These are phyloP conservation scores for Salpingus planirostris DNA, from an alignment of 2,888 invertebrate genomes.

Conservation along the genomic window DNA sequence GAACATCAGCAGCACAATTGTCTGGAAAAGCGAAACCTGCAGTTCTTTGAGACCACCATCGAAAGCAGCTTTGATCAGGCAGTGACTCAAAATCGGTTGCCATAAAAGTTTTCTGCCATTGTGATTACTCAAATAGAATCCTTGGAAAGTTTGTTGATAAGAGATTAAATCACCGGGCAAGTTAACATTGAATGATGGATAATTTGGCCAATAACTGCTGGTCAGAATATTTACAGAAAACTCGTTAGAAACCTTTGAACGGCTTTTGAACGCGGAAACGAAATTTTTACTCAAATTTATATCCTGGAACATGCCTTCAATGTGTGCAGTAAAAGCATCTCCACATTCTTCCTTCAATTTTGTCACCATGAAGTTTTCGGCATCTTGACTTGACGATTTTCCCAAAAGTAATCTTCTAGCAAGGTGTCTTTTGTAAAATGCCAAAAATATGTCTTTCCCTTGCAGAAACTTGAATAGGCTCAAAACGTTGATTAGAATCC, in stretches of 20 bases:
- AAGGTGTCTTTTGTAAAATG: constrained; percentile 96
- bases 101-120: constrained; percentile 94
- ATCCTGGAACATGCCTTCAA: constrained; percentile 99
- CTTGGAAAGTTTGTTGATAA: constrained; percentile 88
- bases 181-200: constrained; percentile 79
- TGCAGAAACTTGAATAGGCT: constrained; percentile 96
- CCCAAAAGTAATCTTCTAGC: constrained; percentile 92
- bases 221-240: constrained; percentile 91
- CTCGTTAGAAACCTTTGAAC: constrained; percentile 44
- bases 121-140: constrained; percentile 92
- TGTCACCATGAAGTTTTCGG: constrained; percentile 96
- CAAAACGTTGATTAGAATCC: constrained; percentile 92
- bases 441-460: constrained; percentile 98
- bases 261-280: constrained; percentile 85
- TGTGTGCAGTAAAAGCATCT: constrained; percentile 91
- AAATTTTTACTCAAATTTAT: constrained; percentile 96
- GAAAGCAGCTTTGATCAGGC: constrained; percentile 82
- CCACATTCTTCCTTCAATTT: constrained; percentile 98
- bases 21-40: constrained; percentile 94
- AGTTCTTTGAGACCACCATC: constrained; percentile 83
- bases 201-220: constrained; percentile 97
- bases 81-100: constrained; percentile 94
- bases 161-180: constrained; percentile 80
- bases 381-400: constrained; percentile 96
- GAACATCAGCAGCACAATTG: constrained; percentile 82